A percentile compares a stretch with the other conserved stretches of the same genome.
Evolutionary conservation across 2,888 invertebrate species (phyloP).

Genomic region (Ametastegia equiseti): DNA sequence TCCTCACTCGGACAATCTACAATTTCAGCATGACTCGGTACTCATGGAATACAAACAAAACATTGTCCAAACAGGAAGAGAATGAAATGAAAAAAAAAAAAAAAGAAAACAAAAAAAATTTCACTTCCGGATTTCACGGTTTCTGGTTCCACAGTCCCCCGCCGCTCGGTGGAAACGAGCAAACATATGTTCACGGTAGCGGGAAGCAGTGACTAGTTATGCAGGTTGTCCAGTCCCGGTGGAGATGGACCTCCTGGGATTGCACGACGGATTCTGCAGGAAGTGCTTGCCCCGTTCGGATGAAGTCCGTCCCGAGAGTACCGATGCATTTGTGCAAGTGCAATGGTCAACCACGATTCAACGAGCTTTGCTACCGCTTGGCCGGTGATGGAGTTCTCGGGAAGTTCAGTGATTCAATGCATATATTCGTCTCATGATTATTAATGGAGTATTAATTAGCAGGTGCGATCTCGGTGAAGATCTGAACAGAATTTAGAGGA

Average conservation of each 20-base stretch:
- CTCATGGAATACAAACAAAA: background rate
- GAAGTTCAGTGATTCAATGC: slow-evolving; percentile 62
- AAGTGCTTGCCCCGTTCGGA: background rate
- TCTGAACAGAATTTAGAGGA: background rate
- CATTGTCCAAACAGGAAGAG: too few relatives aligned
- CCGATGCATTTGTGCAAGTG: slow-evolving; percentile 52
- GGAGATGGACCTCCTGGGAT: slow-evolving; percentile 35
- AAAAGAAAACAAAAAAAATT: too few relatives aligned
- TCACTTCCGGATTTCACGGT: slow-evolving; percentile 22
- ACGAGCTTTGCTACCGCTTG: slow-evolving; percentile 47
- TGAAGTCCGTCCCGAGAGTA: slow-evolving; percentile 1
- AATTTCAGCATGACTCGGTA: background rate
- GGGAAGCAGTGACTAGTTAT: slow-evolving; percentile 19
- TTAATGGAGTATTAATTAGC: slow-evolving; percentile 14
- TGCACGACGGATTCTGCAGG: background rate
- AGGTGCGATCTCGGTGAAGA: background rate
- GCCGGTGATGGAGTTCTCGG: slow-evolving; percentile 52
- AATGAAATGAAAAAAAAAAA: too few relatives aligned
- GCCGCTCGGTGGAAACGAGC: background rate
- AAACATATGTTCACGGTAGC: slow-evolving; percentile 16
- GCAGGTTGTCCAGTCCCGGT: background rate
- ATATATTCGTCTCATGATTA: slow-evolving; percentile 30
- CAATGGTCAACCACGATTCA: slow-evolving; percentile 62
- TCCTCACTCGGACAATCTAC: background rate
- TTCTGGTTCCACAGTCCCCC: background rate